Conservation (phyloP, 2,113 vertebrate species). For the Monopterus albus region DNA sequence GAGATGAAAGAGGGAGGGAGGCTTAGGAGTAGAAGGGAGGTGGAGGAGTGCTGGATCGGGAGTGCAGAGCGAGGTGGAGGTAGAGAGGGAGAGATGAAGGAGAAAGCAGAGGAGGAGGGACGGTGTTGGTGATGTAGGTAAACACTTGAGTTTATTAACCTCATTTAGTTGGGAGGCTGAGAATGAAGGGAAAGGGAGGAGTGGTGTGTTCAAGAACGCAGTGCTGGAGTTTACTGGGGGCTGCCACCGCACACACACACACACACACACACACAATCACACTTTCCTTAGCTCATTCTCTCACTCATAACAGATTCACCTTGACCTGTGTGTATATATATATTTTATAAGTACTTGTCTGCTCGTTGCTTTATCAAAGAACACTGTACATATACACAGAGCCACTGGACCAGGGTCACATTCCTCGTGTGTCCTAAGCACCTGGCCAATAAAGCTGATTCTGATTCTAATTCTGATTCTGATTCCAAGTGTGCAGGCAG, state of each 20-base stretch:
- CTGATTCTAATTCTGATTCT: too few species aligned
- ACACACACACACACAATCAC: slow-evolving; percentile 49
- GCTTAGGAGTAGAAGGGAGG: slow-evolving; percentile 69
- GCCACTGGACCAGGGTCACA: too few species aligned
- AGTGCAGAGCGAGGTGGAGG: slow-evolving; percentile 54
- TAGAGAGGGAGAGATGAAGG: slow-evolving; percentile 75
- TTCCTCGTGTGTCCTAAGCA: too few species aligned
- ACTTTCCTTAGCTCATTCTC: slow-evolving; percentile 63
- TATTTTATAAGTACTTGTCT: too few species aligned
- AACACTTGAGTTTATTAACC: slow-evolving; percentile 93
- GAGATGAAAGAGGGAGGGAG: slow-evolving; percentile 81
- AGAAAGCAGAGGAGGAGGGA: slow-evolving; percentile 61
- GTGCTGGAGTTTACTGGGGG: slow-evolving; percentile 86
- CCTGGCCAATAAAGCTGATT: too few species aligned
- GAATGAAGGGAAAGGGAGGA: slow-evolving; percentile 64
- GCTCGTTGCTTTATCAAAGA: too few species aligned
- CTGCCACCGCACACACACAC: slow-evolving; percentile 75
- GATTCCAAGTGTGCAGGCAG: slow-evolving; percentile 84
- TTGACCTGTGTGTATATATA: too few species aligned
- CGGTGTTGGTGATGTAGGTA: slow-evolving; percentile 82
- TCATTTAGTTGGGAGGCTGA: slow-evolving; percentile 77
- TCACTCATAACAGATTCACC: slow-evolving; percentile 80
- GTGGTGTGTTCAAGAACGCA: slow-evolving; percentile 78
- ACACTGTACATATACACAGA: too few species aligned
- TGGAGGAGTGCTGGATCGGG: slow-evolving; percentile 53